phyloP scores from a whole-genome alignment of 2,888 invertebrate genomes.

The Agrilus mali region DNA sequence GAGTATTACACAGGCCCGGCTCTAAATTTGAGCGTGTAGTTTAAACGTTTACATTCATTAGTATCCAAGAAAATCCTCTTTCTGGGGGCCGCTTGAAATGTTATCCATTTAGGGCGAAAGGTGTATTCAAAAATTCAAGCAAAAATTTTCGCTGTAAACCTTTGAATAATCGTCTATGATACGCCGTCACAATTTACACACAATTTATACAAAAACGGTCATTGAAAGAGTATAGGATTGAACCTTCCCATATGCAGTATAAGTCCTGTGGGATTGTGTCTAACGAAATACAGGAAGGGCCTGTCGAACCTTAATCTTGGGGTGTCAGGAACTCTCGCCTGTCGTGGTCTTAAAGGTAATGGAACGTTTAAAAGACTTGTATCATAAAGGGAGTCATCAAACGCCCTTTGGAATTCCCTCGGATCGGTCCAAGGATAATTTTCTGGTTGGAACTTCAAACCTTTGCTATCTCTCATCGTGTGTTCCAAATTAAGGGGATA shows the following conservation, averaged over 20 bases:
- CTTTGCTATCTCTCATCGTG: conserved; percentile 26
- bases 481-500: conserved; percentile 55
- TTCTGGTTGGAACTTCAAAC: conserved; percentile 18
- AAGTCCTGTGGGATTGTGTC: conserved; percentile 86
- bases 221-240: conserved; percentile 72
- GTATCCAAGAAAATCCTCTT: too few relatives aligned
- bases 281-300: conserved; percentile 78
- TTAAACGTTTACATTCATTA: too few relatives aligned
- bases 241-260: conserved; percentile 80
- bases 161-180: too few relatives aligned
- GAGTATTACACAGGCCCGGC: too few relatives aligned
- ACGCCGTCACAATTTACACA: not conserved
- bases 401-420: conserved; percentile 53
- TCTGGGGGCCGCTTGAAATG: too few relatives aligned
- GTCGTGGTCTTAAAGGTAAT: conserved; percentile 55
- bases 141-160: too few relatives aligned
- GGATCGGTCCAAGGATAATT: conserved; percentile 32
- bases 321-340: conserved; percentile 55
- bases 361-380: conserved; percentile 44
- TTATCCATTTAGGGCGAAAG: too few relatives aligned
- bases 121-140: too few relatives aligned
- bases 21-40: too few relatives aligned
- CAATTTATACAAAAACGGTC: conserved; percentile 18
- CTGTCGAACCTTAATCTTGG: conserved; percentile 73
- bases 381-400: conserved; percentile 51